These are phyloP conservation scores for Lampris megalopsis DNA, from an alignment of 2,113 vertebrate genomes.

Conservation along the genomic window DNA sequence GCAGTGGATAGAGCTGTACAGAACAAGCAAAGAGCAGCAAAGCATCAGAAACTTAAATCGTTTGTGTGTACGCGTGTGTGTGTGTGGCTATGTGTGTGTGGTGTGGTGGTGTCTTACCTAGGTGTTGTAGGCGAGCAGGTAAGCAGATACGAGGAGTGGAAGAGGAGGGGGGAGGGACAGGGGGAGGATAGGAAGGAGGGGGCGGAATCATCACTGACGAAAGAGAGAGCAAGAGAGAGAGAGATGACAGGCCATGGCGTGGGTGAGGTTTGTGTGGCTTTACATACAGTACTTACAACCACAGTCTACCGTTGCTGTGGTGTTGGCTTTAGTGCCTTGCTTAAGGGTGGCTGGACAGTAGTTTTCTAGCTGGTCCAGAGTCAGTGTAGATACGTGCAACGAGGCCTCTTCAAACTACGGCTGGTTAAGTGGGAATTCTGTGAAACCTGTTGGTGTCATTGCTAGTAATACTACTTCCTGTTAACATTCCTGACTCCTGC, in stretches of 20 bases:
- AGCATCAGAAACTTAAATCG: not conserved
- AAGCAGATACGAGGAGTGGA: slow-evolving; percentile 48
- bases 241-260: not conserved
- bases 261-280: too few species aligned
- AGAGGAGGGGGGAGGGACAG: slow-evolving; percentile 39
- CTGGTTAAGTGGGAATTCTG: too few species aligned
- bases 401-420: too few species aligned
- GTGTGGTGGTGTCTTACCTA: slow-evolving; percentile 60
- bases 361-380: too few species aligned
- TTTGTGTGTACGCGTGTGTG: not conserved
- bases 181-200: slow-evolving; percentile 77
- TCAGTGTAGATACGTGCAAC: too few species aligned
- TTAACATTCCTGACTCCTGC: too few species aligned
- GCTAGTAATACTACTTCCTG: too few species aligned
- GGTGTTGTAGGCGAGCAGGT: slow-evolving; percentile 70
- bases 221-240: slow-evolving; percentile 35
- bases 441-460: too few species aligned
- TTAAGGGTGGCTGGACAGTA: too few species aligned
- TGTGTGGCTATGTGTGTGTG: not conserved
- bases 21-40: not conserved
- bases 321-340: too few species aligned
- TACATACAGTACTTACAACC: too few species aligned
- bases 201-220: slow-evolving; percentile 80
- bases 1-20: slow-evolving; percentile 6
- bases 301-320: too few species aligned